Evolutionary conservation across 2,113 vertebrate species (phyloP).

Genomic region (Melanerpes formicivorus): DNA sequence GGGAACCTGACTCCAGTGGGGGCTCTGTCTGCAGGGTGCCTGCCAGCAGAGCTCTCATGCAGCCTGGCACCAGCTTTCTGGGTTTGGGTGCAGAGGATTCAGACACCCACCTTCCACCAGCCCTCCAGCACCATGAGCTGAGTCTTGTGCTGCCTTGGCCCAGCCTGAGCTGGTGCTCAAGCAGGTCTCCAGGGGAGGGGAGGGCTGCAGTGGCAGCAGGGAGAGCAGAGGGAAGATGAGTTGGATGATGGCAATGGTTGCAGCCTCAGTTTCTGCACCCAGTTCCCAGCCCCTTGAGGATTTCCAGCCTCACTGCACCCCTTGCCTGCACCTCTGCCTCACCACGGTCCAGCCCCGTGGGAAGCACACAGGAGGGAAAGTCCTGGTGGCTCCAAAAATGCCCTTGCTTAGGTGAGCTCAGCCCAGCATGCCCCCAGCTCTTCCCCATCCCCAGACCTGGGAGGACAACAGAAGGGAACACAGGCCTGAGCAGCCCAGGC

Average conservation of each 20-base stretch:
- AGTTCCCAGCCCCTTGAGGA: fast-evolving
- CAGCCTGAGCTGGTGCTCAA: neutral
- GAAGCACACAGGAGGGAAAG: neutral
- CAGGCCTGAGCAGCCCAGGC: neutral
- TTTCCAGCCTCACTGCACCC: neutral
- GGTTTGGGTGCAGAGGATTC: neutral
- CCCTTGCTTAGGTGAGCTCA: neutral
- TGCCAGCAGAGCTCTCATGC: neutral
- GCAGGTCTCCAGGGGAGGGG: neutral
- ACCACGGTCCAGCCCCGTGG: neutral
- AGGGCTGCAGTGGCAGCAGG: neutral
- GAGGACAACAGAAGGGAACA: neutral
- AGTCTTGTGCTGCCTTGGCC: neutral
- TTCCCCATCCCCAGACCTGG: neutral
- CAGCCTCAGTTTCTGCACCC: neutral
- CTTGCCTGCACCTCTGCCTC: neutral
- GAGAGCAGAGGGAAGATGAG: neutral
- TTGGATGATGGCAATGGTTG: neutral
- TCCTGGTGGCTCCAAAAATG: neutral
- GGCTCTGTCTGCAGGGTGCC: neutral
- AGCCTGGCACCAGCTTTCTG: neutral
- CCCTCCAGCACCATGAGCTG: neutral
- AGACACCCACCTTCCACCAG: neutral
- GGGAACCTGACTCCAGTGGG: neutral
- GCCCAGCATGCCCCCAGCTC: neutral